These are phyloP conservation scores for Scrobipalpa costella DNA, from an alignment of 2,888 invertebrate species.

Conservation along the genomic window DNA sequence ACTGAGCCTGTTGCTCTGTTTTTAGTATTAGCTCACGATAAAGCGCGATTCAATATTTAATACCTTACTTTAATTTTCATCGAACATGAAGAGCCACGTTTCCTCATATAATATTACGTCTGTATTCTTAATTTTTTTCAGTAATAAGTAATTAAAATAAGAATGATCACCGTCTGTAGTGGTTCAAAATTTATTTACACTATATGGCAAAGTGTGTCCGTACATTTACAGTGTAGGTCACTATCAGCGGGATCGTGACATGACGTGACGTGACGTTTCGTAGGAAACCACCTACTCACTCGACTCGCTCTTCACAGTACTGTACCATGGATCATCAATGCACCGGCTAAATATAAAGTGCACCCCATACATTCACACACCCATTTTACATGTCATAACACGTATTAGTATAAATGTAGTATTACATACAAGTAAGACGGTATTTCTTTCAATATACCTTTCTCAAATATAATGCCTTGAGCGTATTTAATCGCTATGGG, in stretches of 20 bases:
- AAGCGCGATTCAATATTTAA: constrained; percentile 32
- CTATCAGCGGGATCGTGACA: constrained; percentile 34
- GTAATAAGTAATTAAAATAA: constrained; percentile 39
- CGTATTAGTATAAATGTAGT: not conserved
- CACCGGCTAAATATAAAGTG: not conserved
- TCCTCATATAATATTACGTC: constrained; percentile 35
- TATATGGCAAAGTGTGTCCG: constrained; percentile 45
- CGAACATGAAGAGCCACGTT: constrained; percentile 24
- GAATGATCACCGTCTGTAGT: constrained; percentile 42
- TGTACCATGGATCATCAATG: constrained; percentile 18
- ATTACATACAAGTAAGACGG: not conserved
- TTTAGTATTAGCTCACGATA: constrained; percentile 30
- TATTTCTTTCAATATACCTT: not conserved
- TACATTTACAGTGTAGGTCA: constrained; percentile 47
- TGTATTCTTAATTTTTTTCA: constrained; percentile 31
- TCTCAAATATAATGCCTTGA: not conserved
- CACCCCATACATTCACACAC: not conserved
- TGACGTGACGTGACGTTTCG: not conserved
- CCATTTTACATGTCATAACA: not conserved
- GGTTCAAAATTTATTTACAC: constrained; percentile 48
- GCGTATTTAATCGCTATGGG: not conserved
- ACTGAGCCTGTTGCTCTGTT: constrained; percentile 27
- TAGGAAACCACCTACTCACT: constrained; percentile 23
- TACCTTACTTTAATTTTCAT: constrained; percentile 14
- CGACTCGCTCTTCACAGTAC: constrained; percentile 17